Conservation (phyloP, 35 echinoderm and acorn worm species). For the Strongylocentrotus purpuratus region DNA sequence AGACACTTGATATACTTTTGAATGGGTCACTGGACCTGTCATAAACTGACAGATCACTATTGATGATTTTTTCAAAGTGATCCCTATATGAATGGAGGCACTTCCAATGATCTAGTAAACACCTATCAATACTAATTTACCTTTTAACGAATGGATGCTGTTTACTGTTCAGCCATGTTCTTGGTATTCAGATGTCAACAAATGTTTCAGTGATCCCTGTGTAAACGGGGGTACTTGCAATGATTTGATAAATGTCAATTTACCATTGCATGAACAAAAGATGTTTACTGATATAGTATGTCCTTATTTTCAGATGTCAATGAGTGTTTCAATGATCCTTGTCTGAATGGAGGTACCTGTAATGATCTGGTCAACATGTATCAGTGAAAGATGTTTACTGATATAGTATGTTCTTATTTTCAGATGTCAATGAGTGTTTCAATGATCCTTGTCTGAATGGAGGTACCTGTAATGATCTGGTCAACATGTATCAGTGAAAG, state of each 20-base stretch:
- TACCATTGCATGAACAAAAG: too few relatives aligned
- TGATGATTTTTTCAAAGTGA: too few relatives aligned
- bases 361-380: background rate
- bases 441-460: conserved; percentile 3
- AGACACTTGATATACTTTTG: too few relatives aligned
- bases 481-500: background rate
- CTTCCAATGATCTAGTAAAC: background rate
- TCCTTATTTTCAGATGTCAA: conserved; percentile 13
- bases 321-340: conserved; percentile 3
- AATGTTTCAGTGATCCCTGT: too few relatives aligned
- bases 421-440: conserved; percentile 14
- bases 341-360: background rate
- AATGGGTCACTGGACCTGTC: too few relatives aligned
- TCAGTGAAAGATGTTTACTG: background rate
- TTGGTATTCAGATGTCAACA: too few relatives aligned
- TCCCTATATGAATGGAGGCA: background rate
- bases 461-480: background rate
- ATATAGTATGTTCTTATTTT: background rate
- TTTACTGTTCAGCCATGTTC: too few relatives aligned
- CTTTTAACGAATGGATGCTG: background rate
- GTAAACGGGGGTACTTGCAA: too few relatives aligned
- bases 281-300: too few relatives aligned
- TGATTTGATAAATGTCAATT: too few relatives aligned
- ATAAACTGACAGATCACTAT: too few relatives aligned
- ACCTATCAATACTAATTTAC: background rate